Conservation (phyloP, 2,113 vertebrate genomes). For the Menidia beryllina region DNA sequence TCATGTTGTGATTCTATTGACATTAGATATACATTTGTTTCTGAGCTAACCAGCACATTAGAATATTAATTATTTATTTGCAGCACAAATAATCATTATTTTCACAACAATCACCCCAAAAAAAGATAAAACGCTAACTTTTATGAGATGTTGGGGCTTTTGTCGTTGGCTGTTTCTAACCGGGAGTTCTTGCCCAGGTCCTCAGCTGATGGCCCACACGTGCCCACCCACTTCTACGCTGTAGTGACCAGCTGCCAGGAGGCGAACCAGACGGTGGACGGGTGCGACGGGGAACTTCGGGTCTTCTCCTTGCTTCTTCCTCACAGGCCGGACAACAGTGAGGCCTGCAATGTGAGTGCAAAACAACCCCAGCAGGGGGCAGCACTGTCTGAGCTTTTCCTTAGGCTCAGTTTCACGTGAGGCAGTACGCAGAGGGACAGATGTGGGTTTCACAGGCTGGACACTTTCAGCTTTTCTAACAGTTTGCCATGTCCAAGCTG, state of each 20-base stretch:
- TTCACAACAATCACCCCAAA: neutral
- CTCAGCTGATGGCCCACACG: constrained; percentile 78
- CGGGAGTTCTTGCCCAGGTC: constrained; percentile 72
- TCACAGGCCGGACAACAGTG: constrained; percentile 88
- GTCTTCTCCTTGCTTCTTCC: constrained; percentile 90
- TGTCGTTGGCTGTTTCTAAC: neutral
- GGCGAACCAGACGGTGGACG: constrained; percentile 88
- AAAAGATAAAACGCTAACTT: neutral
- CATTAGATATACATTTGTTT: too few species aligned
- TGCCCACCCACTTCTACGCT: constrained; percentile 92
- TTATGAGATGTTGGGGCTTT: neutral
- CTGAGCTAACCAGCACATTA: too few species aligned
- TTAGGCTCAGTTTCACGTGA: too few species aligned
- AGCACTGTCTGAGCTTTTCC: neutral
- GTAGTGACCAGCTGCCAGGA: constrained; percentile 91
- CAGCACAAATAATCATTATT: neutral
- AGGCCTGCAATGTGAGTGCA: constrained; percentile 92
- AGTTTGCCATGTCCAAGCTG: too few species aligned
- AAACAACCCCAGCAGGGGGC: constrained; percentile 1
- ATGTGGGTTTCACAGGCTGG: too few species aligned
- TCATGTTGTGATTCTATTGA: too few species aligned
- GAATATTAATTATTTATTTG: neutral
- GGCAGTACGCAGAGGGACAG: too few species aligned
- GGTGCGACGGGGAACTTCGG: constrained; percentile 86
- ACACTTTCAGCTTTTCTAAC: too few species aligned